Base-by-base conservation (phyloP, 2,113 vertebrate genomes). In the Thalassarche chlororhynchos region DNA sequence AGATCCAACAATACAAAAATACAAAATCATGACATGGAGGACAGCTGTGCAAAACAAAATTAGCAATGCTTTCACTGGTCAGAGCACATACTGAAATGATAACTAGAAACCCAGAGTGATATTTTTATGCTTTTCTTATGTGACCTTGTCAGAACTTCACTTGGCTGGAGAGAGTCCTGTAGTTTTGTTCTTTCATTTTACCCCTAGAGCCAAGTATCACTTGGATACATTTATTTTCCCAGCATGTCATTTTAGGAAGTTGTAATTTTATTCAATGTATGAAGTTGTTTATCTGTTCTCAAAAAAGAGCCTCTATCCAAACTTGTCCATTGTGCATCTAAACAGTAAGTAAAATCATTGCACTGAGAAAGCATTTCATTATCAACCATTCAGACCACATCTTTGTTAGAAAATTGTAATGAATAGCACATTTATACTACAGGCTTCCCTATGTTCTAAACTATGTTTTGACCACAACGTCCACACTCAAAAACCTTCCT, bases 181-280 rank as follows among this genome's bases (percentile, higher is more conserved):
- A 87, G 87, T 66, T 96, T n/a, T 82, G 57, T 87, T 92, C 62
- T 93, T 96, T 83, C 49, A 54, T 94, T 89, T 87, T 65, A 92
- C 52, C 74, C 57, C 65, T 76, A 76, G 74, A 96, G 84, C 93
- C 84, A 96, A 95, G 69, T 76, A 90, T 82, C 80, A 64, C 94
- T 95, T 76, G 46, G 42, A 91, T 64, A 78, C 61, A 68, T 89
- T 94, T 91, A 79, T 97, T 97, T 97, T 97, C 89, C 72, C 95
- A 92, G 91, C 65, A 72, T 58, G 89, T 75, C 62, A 42, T 74
- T 96, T 96, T 83, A 90, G 89, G 81, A 97, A 95, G 80, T 84
- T 82, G 65, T 69, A 71, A 87, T 96, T 97, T 94, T 87, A 84
- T 80, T 95, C 87, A 93, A 55, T 79, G 64, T 69, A 91, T 80